Evolutionary conservation across 2,797 vertebrate genomes (phyloP), one percentile per base, ranked within the genome.

Genomic region (Amniataba percoides): DNA sequence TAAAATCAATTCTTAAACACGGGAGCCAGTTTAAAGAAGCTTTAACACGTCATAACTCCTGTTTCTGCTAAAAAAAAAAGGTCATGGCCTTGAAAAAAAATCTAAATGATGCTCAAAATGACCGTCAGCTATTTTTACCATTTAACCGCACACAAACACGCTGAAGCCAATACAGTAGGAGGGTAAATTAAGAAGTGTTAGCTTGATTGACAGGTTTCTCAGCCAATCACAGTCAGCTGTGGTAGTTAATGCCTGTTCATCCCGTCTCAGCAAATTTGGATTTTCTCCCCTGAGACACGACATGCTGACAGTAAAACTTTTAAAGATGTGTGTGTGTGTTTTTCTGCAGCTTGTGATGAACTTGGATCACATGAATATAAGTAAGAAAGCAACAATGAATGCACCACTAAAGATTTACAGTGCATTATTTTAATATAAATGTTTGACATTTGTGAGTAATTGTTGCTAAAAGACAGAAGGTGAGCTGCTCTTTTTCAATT

Each of bases 401-500:
- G 13, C 25, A 23, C 34, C 36, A 7, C 14, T 16, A 5, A 21
- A 52, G 42, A 43, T 40, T 36, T 52, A 13, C 61, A 46, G 12
- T 7, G 13, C 19, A 62, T 48, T 18, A 66, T 49, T 74, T 42
- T 56, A 25, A 58, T 9, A 34, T 10, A 23, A 53, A 65, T 13
- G 19, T 77, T 25, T 23, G 13, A 76, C 65, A 14, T 27, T 62
- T 14, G 18, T 13, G 7, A 61, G n/a, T 71, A 53, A 70, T 45
- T 43, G 67, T 53, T 55, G 55, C 48, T 39, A 69, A 45, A 52
- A 75, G 23, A 25, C 23, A 49, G 39, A 43, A 58, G 3, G 11
- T 46, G 34, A 76, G 46, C 5, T n/a, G 7, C 73, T 56, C 34
- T n/a, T 16, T 19, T 64, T 77, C 27, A 27, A 56, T 56, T 77